Evolutionary conservation across 2,888 invertebrate genomes (phyloP).

Genomic region (Hipparchia sbordonii): DNA sequence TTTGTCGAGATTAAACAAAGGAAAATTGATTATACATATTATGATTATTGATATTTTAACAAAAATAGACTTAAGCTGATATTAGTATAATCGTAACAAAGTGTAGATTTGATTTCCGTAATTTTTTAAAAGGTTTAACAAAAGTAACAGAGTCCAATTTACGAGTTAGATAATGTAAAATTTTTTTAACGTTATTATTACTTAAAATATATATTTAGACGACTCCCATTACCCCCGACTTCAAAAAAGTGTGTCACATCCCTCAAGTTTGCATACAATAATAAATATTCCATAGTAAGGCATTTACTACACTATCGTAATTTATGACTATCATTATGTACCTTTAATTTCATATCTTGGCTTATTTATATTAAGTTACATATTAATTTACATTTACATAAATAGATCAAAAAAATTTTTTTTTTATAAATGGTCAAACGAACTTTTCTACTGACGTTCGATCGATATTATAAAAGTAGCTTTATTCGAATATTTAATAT

Average conservation of each 20-base stretch:
- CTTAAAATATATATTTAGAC: not conserved
- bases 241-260: slow-evolving; percentile 73
- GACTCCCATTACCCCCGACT: slow-evolving; percentile 50
- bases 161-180: too few relatives aligned
- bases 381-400: not conserved
- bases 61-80: not conserved
- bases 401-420: too few relatives aligned
- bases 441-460: too few relatives aligned
- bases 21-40: not conserved
- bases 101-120: too few relatives aligned
- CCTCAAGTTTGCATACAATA: slow-evolving; percentile 36
- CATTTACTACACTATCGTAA: slow-evolving; percentile 5
- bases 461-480: too few relatives aligned
- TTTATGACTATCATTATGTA: not conserved
- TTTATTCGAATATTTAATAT: not conserved
- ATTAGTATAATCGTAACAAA: not conserved
- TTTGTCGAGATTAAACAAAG: not conserved
- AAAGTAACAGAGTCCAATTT: too few relatives aligned
- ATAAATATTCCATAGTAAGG: slow-evolving; percentile 22
- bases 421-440: too few relatives aligned
- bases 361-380: not conserved
- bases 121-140: too few relatives aligned
- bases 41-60: not conserved
- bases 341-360: not conserved
- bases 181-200: not conserved